phyloP scores from a whole-genome alignment of 2,797 vertebrate genomes.

The Trematomus bernacchii region DNA sequence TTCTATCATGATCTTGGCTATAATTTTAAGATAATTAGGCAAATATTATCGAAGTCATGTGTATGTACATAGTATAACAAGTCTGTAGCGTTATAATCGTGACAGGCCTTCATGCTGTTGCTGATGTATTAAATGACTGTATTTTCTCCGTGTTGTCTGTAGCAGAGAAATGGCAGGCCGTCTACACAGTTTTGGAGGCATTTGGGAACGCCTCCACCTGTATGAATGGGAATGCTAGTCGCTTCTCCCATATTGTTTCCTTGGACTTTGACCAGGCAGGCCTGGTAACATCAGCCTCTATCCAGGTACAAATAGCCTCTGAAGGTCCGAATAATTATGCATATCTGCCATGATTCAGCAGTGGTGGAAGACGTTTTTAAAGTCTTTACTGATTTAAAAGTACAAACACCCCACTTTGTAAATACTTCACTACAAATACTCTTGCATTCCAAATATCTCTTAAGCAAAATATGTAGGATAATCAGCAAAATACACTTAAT shows the following conservation, averaged over 20 bases:
- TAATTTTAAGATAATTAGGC: too few species aligned
- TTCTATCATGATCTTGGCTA: too few species aligned
- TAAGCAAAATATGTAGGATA: too few species aligned
- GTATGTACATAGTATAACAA: too few species aligned
- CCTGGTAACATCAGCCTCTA: slow-evolving; percentile 94
- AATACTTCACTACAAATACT: too few species aligned
- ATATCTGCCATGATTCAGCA: background rate
- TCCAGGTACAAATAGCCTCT: slow-evolving; percentile 88
- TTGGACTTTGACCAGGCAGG: slow-evolving; percentile 98
- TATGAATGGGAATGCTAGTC: slow-evolving; percentile 94
- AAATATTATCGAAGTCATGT: too few species aligned
- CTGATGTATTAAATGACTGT: background rate
- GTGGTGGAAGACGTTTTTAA: too few species aligned
- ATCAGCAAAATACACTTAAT: too few species aligned
- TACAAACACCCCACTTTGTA: too few species aligned
- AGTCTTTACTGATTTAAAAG: too few species aligned
- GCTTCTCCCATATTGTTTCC: slow-evolving; percentile 96
- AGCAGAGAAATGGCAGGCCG: slow-evolving; percentile 98
- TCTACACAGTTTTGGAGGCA: slow-evolving; percentile 94
- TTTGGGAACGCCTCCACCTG: slow-evolving; percentile 94
- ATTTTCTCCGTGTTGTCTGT: slow-evolving; percentile 8
- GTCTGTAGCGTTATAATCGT: too few species aligned
- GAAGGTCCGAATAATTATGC: background rate
- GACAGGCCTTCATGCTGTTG: background rate
- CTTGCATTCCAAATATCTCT: too few species aligned